Percentiles rank a stretch among this genome's conserved stretches.
phyloP scores from a whole-genome alignment of 2,888 invertebrate genomes.

The Limulus polyphemus region DNA sequence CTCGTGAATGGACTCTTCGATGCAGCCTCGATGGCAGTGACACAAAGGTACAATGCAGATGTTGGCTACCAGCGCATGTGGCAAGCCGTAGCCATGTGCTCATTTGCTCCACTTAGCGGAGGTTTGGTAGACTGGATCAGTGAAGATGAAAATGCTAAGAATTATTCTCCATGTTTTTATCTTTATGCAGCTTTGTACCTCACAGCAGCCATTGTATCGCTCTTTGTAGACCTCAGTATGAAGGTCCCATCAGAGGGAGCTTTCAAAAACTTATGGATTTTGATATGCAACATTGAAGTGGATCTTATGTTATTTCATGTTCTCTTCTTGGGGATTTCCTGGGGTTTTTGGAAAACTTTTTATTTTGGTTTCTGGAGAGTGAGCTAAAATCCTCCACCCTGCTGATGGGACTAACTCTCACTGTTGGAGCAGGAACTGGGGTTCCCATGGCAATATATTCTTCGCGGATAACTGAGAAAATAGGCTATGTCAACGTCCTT shows the following conservation, averaged over 20 bases:
- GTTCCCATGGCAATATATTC: conserved; percentile 62
- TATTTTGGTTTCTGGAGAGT: conserved; percentile 60
- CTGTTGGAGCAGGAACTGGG: conserved; percentile 61
- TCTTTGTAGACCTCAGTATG: conserved; percentile 60
- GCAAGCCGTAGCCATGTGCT: conserved; percentile 11
- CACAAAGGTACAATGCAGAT: conserved; percentile 10
- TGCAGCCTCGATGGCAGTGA: conserved; percentile 12
- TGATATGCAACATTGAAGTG: conserved; percentile 9
- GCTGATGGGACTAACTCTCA: conserved; percentile 66
- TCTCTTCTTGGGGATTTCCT: conserved; percentile 49
- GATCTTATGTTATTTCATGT: conserved; percentile 9
- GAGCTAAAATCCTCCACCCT: conserved; percentile 60
- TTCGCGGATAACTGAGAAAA: conserved; percentile 55
- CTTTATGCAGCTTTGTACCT: conserved; percentile 57
- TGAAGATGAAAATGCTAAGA: neutral
- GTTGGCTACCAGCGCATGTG: conserved; percentile 14
- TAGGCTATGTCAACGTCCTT: conserved; percentile 63
- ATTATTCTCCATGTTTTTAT: conserved; percentile 43
- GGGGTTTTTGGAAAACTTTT: conserved; percentile 70
- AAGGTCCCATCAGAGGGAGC: conserved; percentile 46
- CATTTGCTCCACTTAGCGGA: conserved; percentile 13
- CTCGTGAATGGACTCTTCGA: conserved; percentile 15
- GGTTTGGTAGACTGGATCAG: conserved; percentile 4
- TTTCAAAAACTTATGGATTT: conserved; percentile 3
- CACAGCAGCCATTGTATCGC: conserved; percentile 51